Evolutionary conservation across 2,888 invertebrate genomes (phyloP), one percentile per base, ranked within the genome.

Genomic region (Caenorhabditis uteleia): DNA sequence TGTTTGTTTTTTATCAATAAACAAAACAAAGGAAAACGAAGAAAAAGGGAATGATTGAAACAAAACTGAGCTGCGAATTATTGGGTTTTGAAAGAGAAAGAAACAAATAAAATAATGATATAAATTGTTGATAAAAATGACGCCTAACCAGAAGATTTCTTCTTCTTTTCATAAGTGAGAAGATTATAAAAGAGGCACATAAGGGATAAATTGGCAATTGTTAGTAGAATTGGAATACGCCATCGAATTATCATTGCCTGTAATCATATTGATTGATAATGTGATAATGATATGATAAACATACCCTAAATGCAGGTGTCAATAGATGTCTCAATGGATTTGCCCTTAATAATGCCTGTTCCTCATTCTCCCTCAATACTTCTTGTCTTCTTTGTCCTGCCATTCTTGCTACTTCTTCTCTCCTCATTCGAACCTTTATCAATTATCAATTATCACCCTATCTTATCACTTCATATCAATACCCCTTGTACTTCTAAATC

Each of bases 251-350:
- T 59, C 79, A 77, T 79, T 20, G 58, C 76, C 81, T 81, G 64
- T 26, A 77, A 75, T 14, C 1, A 4, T 7, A 34, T 43, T 6
- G n/a, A 39, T 16, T 21, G 25, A 16, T 27, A 20, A 33, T 34
- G 23, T 51, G 40, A 16, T 8, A 27, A 10, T 25, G n/a, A 43
- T 33, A 18, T n/a, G 26, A 4, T 3, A 16, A 45, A 85, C 87
- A 87, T 87, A 94, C 94, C 91, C 93, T 92, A 81, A 95, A 91
- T 88, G 92, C 91, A 84, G 95, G 95, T 90, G 93, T 93, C 89
- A 92, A 90, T 86, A 95, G 88, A 87, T 93, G 94, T 82, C 95
- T 89, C 83, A 95, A 88, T 82, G 95, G 95, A 87, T 95, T 95
- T 84, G 92, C 92, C 85, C 92, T 89, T 79, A 93, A 89, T 85